phyloP scores from a whole-genome alignment of 2,888 invertebrate species.

The Cepaea hortensis region DNA sequence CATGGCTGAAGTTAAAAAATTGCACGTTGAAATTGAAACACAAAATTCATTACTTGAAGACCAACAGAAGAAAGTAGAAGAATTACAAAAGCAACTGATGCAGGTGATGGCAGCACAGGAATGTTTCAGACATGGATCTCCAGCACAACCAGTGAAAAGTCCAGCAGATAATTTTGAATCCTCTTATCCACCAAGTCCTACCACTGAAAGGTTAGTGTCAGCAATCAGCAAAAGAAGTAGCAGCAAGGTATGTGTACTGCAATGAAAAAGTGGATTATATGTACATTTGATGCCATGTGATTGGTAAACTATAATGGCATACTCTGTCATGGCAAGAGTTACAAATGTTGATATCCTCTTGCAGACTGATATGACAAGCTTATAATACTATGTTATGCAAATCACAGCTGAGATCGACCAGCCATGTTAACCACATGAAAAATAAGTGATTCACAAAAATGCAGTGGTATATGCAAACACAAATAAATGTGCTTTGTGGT shows the following conservation, averaged over 20 bases:
- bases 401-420: no score
- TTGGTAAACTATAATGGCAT: no score
- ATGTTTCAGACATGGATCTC: not conserved
- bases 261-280: constrained; percentile 9
- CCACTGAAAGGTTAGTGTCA: constrained; percentile 17
- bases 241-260: constrained; percentile 45
- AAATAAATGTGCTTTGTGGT: no score
- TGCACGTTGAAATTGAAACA: constrained; percentile 62
- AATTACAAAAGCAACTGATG: constrained; percentile 48
- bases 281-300: no score
- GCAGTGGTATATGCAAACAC: no score
- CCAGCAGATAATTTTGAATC: not conserved
- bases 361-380: not conserved
- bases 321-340: no score
- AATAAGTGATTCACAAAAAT: no score
- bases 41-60: constrained; percentile 62
- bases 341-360: no score
- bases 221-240: constrained; percentile 30
- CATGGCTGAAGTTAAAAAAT: constrained; percentile 61
- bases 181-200: not conserved
- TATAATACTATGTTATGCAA: no score
- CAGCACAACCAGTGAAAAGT: not conserved
- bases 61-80: constrained; percentile 54
- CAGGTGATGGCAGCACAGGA: constrained; percentile 15
- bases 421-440: no score